These are phyloP conservation scores for Cyaniris semiargus DNA, from an alignment of 2,888 invertebrate genomes.

Conservation along the genomic window DNA sequence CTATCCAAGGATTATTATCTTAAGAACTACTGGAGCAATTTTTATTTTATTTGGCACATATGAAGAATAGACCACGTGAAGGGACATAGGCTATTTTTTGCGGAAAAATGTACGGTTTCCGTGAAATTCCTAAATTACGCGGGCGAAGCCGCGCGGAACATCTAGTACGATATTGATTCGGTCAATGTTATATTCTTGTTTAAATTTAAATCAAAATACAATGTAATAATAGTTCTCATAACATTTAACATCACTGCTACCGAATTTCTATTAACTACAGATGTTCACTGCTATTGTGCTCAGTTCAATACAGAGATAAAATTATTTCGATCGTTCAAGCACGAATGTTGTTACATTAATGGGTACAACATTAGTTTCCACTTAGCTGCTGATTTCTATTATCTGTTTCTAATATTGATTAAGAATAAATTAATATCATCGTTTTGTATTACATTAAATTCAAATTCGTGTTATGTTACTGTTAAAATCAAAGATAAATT, in stretches of 20 bases:
- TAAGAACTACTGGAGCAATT: too few species aligned
- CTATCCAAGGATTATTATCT: too few species aligned
- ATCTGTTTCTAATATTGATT: neutral
- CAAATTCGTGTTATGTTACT: neutral
- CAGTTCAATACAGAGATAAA: constrained; percentile 1
- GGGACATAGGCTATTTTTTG: too few species aligned
- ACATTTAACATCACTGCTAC: neutral
- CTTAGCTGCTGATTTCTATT: neutral
- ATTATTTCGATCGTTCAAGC: constrained; percentile 4
- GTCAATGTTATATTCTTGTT: too few species aligned
- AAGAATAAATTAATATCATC: neutral
- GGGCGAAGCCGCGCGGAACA: too few species aligned
- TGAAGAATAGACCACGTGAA: too few species aligned
- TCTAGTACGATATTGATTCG: too few species aligned
- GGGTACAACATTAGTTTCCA: constrained; percentile 2
- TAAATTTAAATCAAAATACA: too few species aligned
- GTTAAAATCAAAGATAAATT: too few species aligned
- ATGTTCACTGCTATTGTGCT: neutral
- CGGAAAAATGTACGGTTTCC: too few species aligned
- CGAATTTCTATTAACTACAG: constrained; percentile 12
- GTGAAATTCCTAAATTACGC: too few species aligned
- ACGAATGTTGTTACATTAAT: neutral
- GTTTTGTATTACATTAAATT: neutral
- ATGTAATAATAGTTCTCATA: neutral
- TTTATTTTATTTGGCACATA: too few species aligned